These are phyloP conservation scores for Phodopus roborovskii DNA, from an alignment of 2,113 vertebrate species.

Conservation along the genomic window DNA sequence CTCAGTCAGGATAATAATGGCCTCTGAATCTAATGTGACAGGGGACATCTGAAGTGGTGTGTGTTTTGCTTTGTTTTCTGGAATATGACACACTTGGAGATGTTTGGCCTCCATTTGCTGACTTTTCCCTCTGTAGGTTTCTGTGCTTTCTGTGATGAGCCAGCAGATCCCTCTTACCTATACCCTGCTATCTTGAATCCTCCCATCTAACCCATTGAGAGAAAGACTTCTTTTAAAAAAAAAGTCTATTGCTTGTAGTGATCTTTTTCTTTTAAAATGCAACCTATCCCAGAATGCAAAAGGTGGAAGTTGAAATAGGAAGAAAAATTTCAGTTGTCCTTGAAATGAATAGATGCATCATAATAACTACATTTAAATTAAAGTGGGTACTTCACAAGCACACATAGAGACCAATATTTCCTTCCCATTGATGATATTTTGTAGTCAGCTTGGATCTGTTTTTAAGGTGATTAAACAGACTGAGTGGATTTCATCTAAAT, in stretches of 20 bases:
- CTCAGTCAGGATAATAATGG: conserved; percentile 49
- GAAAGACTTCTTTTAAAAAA: background rate
- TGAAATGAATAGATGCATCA: background rate
- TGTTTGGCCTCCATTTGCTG: background rate
- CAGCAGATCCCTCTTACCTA: background rate
- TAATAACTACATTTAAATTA: background rate
- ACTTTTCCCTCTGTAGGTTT: background rate
- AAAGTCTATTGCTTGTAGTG: background rate
- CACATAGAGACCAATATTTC: background rate
- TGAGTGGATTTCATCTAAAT: conserved; percentile 25
- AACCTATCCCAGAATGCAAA: background rate
- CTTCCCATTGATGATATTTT: background rate
- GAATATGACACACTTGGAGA: background rate
- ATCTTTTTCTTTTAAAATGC: background rate
- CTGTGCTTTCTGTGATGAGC: background rate
- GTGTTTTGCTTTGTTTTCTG: background rate
- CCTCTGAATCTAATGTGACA: conserved; percentile 49
- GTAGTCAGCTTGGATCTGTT: conserved; percentile 38
- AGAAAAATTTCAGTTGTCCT: conserved; percentile 32
- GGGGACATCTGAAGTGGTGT: background rate
- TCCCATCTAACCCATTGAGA: background rate
- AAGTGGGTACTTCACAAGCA: background rate
- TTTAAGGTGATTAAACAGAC: conserved; percentile 3
- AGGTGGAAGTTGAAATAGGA: conserved; percentile 1
- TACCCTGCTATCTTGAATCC: conserved; percentile 23